A percentile compares a stretch with the other conserved stretches of the same genome.
These are phyloP conservation scores for Amphilophus citrinellus DNA, from an alignment of 2,113 vertebrate species.

Conservation along the genomic window DNA sequence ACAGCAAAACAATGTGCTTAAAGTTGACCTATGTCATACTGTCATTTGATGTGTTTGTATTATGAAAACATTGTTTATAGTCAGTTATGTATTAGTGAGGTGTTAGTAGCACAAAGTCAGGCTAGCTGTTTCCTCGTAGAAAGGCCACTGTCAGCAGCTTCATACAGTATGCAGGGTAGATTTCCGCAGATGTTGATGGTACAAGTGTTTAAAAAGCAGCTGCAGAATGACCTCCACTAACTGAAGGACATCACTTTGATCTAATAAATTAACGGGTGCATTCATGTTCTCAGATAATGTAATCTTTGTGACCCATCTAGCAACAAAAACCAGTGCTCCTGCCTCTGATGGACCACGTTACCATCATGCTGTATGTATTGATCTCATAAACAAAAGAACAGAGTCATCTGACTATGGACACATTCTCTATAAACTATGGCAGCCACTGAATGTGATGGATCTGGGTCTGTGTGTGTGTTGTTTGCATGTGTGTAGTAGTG, in stretches of 20 bases:
- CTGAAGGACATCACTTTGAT: not conserved
- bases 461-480: not conserved
- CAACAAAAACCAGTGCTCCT: not conserved
- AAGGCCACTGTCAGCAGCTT: not conserved
- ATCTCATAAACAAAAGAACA: slow-evolving; percentile 28
- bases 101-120: not conserved
- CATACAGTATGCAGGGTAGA: not conserved
- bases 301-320: not conserved
- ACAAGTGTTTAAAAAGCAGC: not conserved
- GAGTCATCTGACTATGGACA: slow-evolving; percentile 31
- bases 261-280: not conserved
- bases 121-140: not conserved
- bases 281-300: not conserved
- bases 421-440: not conserved
- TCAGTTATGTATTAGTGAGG: not conserved
- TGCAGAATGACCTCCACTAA: not conserved
- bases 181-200: not conserved
- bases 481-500: not conserved
- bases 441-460: slow-evolving; percentile 1
- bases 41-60: not conserved
- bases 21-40: not conserved
- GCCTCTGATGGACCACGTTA: not conserved
- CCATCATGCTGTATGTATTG: slow-evolving; percentile 34
- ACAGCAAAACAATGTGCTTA: not conserved
- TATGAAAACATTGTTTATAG: not conserved